Evolutionary conservation across 1,140 invertebrate species (phyloP), one percentile per base, ranked within the genome.

Genomic region (Drosophila bocqueti): DNA sequence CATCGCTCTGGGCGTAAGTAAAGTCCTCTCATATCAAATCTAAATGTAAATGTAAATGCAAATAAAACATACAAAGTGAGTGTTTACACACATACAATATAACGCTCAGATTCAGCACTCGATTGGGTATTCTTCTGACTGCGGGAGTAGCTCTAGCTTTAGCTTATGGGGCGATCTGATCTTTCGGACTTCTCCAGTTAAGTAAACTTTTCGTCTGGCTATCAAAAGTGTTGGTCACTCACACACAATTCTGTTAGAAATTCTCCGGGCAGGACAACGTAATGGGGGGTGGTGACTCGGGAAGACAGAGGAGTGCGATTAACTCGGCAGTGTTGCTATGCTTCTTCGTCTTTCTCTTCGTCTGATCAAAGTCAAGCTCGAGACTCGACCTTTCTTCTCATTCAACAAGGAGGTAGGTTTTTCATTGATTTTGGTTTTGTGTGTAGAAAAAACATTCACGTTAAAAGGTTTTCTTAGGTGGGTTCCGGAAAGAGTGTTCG

Each of bases 241-340:
- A 57, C 54, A 63, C 81, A 84, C 84, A 89, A 89, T 89, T 89
- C 81, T 89, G 85, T 90, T 90, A 84, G 84, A 89, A 90, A 90
- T 81, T 87, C 65, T 49, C 60, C 66, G 11, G 38, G 21, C 58
- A 42, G 58, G 52, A 65, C 52, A 68, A 80, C 57, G 43, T 38
- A 71, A 64, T 34, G 29, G 29, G 46, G 49, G 49, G 49, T 31
- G 68, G 31, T 58, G 43, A 60, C 21, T 29, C 29, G 36, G 72
- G 52, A 68, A 60, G 65, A 73, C 24, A 66, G 69, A 71, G 74
- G 77, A 84, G 84, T 84, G 80, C 84, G 66, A 87, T 83, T 73
- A 72, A 75, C 68, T 85, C 86, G 85, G 85, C 85, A 90, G 85
- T 90, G 85, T 84, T 90, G 55, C 71, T 78, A 42, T 69, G 42